Evolutionary conservation across 2,888 invertebrate genomes (phyloP), one percentile per base, ranked within the genome.

Genomic region (Lydus trimaculatus): DNA sequence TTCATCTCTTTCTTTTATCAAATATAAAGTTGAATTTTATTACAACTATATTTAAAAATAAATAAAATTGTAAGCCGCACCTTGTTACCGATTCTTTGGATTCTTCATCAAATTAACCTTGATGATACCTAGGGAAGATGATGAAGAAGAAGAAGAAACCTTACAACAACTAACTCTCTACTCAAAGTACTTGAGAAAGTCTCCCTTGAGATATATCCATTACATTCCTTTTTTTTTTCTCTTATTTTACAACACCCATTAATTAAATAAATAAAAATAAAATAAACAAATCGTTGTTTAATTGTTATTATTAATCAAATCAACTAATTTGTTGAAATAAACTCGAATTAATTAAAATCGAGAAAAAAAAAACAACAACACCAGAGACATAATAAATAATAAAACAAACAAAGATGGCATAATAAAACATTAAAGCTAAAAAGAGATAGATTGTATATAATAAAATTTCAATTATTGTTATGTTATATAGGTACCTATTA

Each of bases 31-130:
- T n/a, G n/a, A 28, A 28, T 66, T 70, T 67, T 67, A 66, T 66
- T 70, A 64, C 65, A 67, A 31, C 62, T 31, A n/a, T n/a, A n/a
- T 70, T 4, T 52, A 15, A 56, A 65, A n/a, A n/a, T n/a, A n/a
- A n/a, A 71, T 71, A 67, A 71, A 71, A 71, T 61, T 65, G 65
- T 65, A 58, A 58, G 64, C 70, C 70, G 67, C 70, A 62, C 70
- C 70, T 69, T 69, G 66, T 69, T 69, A 66, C 66, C 20, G 48
- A 48, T 48, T 48, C 28, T 31, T 59, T 31, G 20, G 15, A 33
- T 31, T 43, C 43, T 36, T 36, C 43, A 11, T 36, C 36, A n/a
- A 43, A 43, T 43, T 43, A 43, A 43, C 43, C 43, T 43, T 43
- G 43, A 62, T 52, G 64, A 17, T 13, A 43, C n/a, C n/a, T 7